Evolutionary conservation across 2,888 invertebrate genomes (phyloP).

Genomic region (Stenurella melanura): DNA sequence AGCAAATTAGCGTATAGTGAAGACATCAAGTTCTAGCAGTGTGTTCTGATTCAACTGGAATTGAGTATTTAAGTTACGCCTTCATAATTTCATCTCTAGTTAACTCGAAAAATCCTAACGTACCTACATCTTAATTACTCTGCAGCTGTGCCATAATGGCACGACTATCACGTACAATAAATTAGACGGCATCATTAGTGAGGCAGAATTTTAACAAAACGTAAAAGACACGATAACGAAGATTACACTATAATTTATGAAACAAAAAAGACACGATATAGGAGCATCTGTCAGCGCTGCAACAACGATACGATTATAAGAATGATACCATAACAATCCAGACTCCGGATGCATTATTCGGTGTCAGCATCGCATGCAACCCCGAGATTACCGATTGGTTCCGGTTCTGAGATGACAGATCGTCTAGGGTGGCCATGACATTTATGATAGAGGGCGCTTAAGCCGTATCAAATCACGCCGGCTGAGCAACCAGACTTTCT

Average conservation of each 20-base stretch:
- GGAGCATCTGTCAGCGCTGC: constrained; percentile 3
- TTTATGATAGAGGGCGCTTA: constrained; percentile 64
- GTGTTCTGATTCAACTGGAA: not conserved
- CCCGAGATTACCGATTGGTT: constrained; percentile 69
- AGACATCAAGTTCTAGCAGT: too few relatives aligned
- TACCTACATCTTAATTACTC: constrained; percentile 13
- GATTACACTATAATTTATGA: constrained; percentile 19
- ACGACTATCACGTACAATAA: constrained; percentile 11
- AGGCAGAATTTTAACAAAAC: constrained; percentile 6
- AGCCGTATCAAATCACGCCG: constrained; percentile 59
- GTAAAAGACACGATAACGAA: constrained; percentile 10
- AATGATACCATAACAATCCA: constrained; percentile 12
- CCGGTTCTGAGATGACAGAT: constrained; percentile 67
- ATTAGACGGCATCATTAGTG: constrained; percentile 33
- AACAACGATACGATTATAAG: constrained; percentile 2
- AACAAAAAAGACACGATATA: constrained; percentile 16
- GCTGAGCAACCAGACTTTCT: constrained; percentile 42
- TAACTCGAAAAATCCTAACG: constrained; percentile 5
- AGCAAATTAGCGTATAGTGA: too few relatives aligned
- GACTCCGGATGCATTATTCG: constrained; percentile 31
- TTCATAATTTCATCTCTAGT: not conserved
- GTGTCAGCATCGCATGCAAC: constrained; percentile 56
- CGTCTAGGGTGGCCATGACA: constrained; percentile 67
- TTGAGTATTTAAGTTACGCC: not conserved
- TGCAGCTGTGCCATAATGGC: constrained; percentile 22